Percentiles rank a stretch among this genome's conserved stretches.
Evolutionary conservation across 2,888 invertebrate genomes (phyloP).

Genomic region (Pristionchus entomophagus): DNA sequence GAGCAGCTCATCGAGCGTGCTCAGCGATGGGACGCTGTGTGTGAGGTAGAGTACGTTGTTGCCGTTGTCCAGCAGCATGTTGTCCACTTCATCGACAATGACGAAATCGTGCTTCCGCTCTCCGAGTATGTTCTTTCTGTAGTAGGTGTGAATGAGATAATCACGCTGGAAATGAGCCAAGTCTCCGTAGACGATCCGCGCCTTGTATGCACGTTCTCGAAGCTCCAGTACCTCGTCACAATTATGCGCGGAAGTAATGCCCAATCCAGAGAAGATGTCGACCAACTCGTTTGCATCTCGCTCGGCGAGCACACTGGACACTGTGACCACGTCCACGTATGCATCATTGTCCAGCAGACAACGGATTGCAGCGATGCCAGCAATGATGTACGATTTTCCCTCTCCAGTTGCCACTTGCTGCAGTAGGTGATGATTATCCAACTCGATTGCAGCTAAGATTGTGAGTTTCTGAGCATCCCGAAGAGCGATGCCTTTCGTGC

Average conservation of each 20-base stretch:
- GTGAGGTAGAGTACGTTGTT: slow-evolving; percentile 76
- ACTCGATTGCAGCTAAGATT: background rate
- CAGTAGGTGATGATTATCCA: slow-evolving; percentile 52
- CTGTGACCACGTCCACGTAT: slow-evolving; percentile 75
- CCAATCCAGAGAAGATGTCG: slow-evolving; percentile 69
- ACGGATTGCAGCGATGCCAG: slow-evolving; percentile 72
- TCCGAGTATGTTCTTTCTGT: slow-evolving; percentile 71
- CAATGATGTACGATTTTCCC: slow-evolving; percentile 76
- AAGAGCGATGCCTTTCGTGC: background rate
- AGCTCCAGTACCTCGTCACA: slow-evolving; percentile 59
- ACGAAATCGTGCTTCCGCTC: slow-evolving; percentile 71
- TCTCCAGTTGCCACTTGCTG: slow-evolving; percentile 77
- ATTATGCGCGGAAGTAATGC: slow-evolving; percentile 70
- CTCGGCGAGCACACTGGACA: slow-evolving; percentile 58
- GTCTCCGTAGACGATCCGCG: slow-evolving; percentile 75
- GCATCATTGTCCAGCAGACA: slow-evolving; percentile 53
- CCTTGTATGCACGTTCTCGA: slow-evolving; percentile 63
- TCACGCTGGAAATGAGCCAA: slow-evolving; percentile 75
- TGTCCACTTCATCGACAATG: slow-evolving; percentile 78
- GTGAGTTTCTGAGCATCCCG: slow-evolving; percentile 46
- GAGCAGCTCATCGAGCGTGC: slow-evolving; percentile 75
- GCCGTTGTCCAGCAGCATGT: slow-evolving; percentile 77
- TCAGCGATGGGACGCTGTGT: slow-evolving; percentile 75
- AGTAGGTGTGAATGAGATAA: slow-evolving; percentile 74
- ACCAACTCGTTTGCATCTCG: slow-evolving; percentile 63